A percentile compares a stretch with the other conserved stretches of the same genome.
phyloP scores from a whole-genome alignment of 2,113 vertebrate genomes.

The Heterocephalus glaber region DNA sequence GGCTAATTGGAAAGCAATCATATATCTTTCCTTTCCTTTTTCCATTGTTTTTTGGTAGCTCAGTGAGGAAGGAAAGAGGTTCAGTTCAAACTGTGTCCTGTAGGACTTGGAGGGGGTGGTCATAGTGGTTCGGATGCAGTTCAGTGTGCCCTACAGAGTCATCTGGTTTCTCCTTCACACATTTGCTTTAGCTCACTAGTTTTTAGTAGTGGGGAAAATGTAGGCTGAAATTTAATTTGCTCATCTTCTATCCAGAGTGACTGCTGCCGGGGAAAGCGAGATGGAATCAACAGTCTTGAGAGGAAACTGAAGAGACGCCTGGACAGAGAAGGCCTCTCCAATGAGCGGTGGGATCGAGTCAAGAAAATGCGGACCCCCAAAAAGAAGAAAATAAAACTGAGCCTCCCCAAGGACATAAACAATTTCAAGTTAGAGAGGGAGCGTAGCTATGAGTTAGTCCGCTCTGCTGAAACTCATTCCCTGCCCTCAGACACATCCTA shows the following conservation, averaged over 20 bases:
- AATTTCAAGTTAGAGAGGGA: slow-evolving; percentile 84
- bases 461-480: slow-evolving; percentile 85
- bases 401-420: slow-evolving; percentile 84
- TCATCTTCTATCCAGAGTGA: slow-evolving; percentile 83
- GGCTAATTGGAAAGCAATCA: background rate
- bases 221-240: background rate
- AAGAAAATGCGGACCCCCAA: slow-evolving; percentile 88
- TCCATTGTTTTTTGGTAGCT: background rate
- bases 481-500: slow-evolving; percentile 91
- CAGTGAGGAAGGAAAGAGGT: background rate
- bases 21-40: background rate
- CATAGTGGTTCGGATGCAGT: background rate
- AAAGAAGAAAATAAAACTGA: slow-evolving; percentile 92
- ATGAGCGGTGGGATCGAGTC: slow-evolving; percentile 86
- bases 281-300: slow-evolving; percentile 85
- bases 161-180: background rate
- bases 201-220: background rate
- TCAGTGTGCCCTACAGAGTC: no score
- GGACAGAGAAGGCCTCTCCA: slow-evolving; percentile 86
- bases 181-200: background rate
- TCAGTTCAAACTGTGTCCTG: background rate
- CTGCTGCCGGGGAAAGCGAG: slow-evolving; percentile 86
- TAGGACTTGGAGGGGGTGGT: background rate
- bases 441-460: slow-evolving; percentile 82
- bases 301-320: slow-evolving; percentile 92